These are phyloP conservation scores for Subacronicta megacephala DNA, from an alignment of 2,888 invertebrate genomes.

Conservation along the genomic window DNA sequence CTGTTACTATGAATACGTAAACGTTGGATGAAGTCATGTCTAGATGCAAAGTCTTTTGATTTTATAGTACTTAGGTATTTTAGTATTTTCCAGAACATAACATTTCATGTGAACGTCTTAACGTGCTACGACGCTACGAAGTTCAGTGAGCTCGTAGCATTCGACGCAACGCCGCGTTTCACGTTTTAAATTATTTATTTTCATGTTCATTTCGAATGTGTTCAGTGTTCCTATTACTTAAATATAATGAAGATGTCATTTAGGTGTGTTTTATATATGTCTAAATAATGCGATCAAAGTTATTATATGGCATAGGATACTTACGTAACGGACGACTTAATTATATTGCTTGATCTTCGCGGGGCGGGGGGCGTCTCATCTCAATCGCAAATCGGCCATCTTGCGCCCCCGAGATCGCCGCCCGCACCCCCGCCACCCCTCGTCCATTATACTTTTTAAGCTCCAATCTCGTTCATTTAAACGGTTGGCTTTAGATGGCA, in stretches of 20 bases:
- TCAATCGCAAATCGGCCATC: slow-evolving; percentile 90
- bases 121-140: slow-evolving; percentile 48
- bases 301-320: slow-evolving; percentile 56
- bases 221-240: slow-evolving; percentile 18
- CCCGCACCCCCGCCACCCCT: slow-evolving; percentile 82
- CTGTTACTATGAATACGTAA: slow-evolving; percentile 82
- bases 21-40: slow-evolving; percentile 73
- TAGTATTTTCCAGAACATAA: slow-evolving; percentile 40
- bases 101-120: slow-evolving; percentile 38
- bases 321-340: slow-evolving; percentile 80
- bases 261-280: slow-evolving; percentile 1
- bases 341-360: slow-evolving; percentile 87
- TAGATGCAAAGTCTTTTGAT: slow-evolving; percentile 63
- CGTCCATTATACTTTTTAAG: slow-evolving; percentile 93
- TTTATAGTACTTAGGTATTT: too few relatives aligned
- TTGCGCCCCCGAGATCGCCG: slow-evolving; percentile 86
- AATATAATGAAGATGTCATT: neutral
- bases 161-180: slow-evolving; percentile 27
- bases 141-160: slow-evolving; percentile 39
- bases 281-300: slow-evolving; percentile 36
- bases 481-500: slow-evolving; percentile 92
- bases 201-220: slow-evolving; percentile 5
- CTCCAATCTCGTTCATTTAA: slow-evolving; percentile 93
- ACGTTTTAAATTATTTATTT: slow-evolving; percentile 35
- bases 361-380: slow-evolving; percentile 85